Evolutionary conservation across 2,888 invertebrate genomes (phyloP), one percentile per base, ranked within the genome.

Genomic region (Dione juno): DNA sequence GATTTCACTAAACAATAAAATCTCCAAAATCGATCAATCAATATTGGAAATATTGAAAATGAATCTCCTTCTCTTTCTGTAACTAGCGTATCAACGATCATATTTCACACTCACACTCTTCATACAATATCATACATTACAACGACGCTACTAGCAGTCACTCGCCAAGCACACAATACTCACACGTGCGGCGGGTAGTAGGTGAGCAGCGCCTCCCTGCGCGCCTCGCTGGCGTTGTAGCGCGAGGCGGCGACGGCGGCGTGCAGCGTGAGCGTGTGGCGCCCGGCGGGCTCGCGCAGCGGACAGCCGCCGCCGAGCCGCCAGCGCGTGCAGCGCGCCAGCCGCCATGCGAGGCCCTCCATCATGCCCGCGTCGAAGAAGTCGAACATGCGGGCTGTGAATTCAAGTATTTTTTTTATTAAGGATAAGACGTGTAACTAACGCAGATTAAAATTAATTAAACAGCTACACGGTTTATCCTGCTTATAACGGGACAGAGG

Each of bases 301-400:
- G 86, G 88, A 11, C 88, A 87, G 35, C 79, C 80, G 76, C 89
- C 96, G 94, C 81, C 95, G 92, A 82, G 79, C 90, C 95, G 84
- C 95, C 95, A 81, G 90, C 95, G 77, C 13, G 96, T 93, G 74
- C 94, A 86, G 74, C 96, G 95, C 67, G 95, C 88, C 77, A 98
- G 91, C 74, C 97, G 96, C 91, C 97, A 96, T 86, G 97, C 96
- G 53, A 99, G 94, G 0, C 97, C 96, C 88, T 98, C 98, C 98
- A 98, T 98, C 76, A 97, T 96, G 66, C 98, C 97, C 76, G 96
- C 93, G 92, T 99, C 99, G 90, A 98, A 97, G 93, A 97, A 98
- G 91, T 99, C 98, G 86, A 97, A 98, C 94, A 97, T 96, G 79
- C 98, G 96, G 76, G 98, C 98, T 98, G 94, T 7, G n/a, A n/a